A percentile compares a stretch with the other conserved stretches of the same genome.
phyloP scores from a whole-genome alignment of 1,140 invertebrate species.

The Drosophila lini region DNA sequence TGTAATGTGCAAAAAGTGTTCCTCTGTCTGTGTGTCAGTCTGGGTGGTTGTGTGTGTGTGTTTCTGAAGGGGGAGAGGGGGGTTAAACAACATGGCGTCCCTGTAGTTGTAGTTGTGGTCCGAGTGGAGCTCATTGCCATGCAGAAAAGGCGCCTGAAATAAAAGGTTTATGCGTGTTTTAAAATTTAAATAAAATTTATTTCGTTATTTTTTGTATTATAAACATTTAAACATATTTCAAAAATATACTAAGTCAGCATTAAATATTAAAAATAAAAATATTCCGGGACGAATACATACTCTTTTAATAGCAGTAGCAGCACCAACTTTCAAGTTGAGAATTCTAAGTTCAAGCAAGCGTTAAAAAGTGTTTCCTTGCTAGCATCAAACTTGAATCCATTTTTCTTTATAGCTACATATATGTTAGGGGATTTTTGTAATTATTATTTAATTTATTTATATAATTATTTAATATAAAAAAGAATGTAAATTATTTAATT shows the following conservation, averaged over 20 bases:
- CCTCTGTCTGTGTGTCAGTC: constrained; percentile 36
- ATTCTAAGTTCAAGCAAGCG: neutral
- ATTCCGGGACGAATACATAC: neutral
- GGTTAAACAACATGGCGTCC: constrained; percentile 77
- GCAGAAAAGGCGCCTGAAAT: constrained; percentile 44
- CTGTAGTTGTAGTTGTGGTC: constrained; percentile 60
- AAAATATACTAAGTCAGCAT: neutral
- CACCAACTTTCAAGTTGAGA: neutral
- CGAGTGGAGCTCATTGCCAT: constrained; percentile 66
- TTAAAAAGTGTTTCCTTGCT: no score
- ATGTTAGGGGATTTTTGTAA: neutral
- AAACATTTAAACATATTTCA: neutral
- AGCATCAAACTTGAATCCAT: no score
- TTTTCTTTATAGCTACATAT: no score
- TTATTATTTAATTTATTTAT: neutral
- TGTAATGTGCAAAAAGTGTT: constrained; percentile 83
- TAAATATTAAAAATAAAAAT: neutral
- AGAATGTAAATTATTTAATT: neutral
- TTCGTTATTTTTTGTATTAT: neutral
- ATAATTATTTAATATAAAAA: neutral
- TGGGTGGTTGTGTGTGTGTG: constrained; percentile 20
- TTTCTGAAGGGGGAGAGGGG: neutral
- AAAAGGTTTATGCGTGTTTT: constrained; percentile 23
- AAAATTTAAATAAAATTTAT: neutral
- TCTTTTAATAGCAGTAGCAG: neutral